Percentiles rank a stretch among this genome's conserved stretches.
Evolutionary conservation across 64 coral and sea anemone genomes (phyloP).

Genomic region (Catalaphyllia jardinei): DNA sequence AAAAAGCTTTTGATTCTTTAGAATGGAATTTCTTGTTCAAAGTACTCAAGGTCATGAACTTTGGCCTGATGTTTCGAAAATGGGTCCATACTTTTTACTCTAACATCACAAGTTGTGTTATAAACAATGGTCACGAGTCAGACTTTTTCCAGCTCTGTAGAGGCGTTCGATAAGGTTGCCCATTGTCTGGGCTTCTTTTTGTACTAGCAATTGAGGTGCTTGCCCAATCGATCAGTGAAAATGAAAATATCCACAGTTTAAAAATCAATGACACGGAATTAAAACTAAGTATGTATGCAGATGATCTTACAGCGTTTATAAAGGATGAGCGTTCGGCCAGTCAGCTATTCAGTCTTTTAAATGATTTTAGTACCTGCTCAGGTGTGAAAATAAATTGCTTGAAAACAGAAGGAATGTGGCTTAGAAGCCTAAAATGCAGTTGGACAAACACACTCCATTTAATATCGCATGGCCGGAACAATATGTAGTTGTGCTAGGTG

Average conservation of each 20-base stretch:
- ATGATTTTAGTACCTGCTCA: background rate
- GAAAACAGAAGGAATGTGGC: too few species aligned
- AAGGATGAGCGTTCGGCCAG: background rate
- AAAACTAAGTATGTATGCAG: background rate
- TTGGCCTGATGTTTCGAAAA: too few species aligned
- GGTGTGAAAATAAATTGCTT: background rate
- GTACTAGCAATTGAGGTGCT: background rate
- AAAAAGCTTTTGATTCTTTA: constrained; percentile 1
- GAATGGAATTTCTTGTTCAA: background rate
- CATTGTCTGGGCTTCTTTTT: background rate
- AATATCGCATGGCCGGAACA: background rate
- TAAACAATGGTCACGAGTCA: too few species aligned
- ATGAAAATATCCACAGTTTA: background rate
- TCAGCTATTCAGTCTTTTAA: background rate
- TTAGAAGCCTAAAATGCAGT: too few species aligned
- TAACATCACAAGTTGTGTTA: background rate
- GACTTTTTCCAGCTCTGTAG: background rate
- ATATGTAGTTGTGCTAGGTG: background rate
- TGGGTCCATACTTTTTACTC: background rate
- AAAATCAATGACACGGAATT: background rate
- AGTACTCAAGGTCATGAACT: too few species aligned
- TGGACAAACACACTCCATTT: background rate
- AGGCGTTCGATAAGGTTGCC: background rate
- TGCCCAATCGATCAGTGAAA: background rate
- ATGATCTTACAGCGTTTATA: background rate